phyloP scores from a whole-genome alignment of 35 echinoderm and acorn worm species.

The Lytechinus pictus region DNA sequence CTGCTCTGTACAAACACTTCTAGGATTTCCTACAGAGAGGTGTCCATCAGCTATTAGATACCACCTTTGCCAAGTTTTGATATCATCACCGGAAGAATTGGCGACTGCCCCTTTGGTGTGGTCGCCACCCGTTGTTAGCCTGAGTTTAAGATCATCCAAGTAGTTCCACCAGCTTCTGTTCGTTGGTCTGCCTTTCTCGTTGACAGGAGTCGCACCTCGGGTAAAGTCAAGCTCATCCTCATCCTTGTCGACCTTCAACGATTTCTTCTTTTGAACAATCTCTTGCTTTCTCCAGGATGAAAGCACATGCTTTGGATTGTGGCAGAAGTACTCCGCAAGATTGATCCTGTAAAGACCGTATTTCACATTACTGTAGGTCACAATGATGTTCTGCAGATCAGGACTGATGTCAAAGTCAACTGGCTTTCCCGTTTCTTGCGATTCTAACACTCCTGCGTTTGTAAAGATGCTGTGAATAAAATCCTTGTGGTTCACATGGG shows the following conservation, averaged over 20 bases:
- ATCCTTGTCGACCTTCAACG: constrained; percentile 39
- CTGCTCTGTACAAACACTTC: background rate
- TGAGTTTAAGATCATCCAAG: background rate
- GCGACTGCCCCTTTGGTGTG: background rate
- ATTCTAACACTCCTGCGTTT: constrained; percentile 5
- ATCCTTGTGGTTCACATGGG: constrained; percentile 47
- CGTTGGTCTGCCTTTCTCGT: constrained; percentile 30
- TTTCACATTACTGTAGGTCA: constrained; percentile 61
- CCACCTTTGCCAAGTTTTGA: constrained; percentile 30
- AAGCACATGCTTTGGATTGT: constrained; percentile 63
- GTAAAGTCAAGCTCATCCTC: constrained; percentile 51
- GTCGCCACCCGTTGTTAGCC: background rate
- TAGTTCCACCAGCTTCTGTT: constrained; percentile 59
- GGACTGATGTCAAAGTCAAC: constrained; percentile 52
- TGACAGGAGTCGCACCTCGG: constrained; percentile 7
- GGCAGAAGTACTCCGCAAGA: constrained; percentile 74
- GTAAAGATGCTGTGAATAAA: constrained; percentile 59
- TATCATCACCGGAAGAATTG: background rate
- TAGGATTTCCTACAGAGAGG: background rate
- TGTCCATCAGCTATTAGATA: background rate
- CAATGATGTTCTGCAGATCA: constrained; percentile 58
- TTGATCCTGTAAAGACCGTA: constrained; percentile 67
- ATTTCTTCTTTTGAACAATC: background rate
- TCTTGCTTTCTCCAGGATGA: background rate
- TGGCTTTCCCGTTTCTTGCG: constrained; percentile 6